Evolutionary conservation across 2,888 invertebrate species (phyloP).

Genomic region (Phyllotreta cruciferae): DNA sequence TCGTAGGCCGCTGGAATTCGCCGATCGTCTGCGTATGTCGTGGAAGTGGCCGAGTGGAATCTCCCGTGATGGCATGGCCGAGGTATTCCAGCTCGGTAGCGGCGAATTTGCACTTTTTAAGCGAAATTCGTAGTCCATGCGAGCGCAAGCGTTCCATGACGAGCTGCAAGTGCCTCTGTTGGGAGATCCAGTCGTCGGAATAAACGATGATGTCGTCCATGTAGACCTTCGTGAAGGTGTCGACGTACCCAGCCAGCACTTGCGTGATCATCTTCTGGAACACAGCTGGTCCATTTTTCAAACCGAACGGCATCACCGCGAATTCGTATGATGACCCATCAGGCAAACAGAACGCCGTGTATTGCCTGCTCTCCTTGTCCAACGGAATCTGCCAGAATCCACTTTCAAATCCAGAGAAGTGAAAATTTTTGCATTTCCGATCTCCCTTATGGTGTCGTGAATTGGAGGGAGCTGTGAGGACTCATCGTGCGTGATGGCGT

Average conservation of each 20-base stretch:
- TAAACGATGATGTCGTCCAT: slow-evolving; percentile 48
- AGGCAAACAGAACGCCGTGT: neutral
- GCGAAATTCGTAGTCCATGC: slow-evolving; percentile 30
- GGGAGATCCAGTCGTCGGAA: slow-evolving; percentile 31
- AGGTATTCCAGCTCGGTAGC: slow-evolving; percentile 28
- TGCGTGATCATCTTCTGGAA: neutral
- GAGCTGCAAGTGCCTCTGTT: slow-evolving; percentile 33
- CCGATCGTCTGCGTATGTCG: slow-evolving; percentile 28
- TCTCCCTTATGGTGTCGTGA: slow-evolving; percentile 18
- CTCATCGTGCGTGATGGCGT: slow-evolving; percentile 12
- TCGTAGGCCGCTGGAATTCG: slow-evolving; percentile 19
- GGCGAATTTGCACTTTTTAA: slow-evolving; percentile 37
- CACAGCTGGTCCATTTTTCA: neutral
- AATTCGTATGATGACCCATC: neutral
- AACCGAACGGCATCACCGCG: no score
- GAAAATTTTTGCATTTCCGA: slow-evolving; percentile 19
- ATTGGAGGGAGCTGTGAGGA: slow-evolving; percentile 13
- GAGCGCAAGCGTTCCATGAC: slow-evolving; percentile 37
- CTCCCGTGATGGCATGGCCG: slow-evolving; percentile 31
- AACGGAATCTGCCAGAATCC: slow-evolving; percentile 24
- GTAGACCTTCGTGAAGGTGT: slow-evolving; percentile 40
- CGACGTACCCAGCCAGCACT: slow-evolving; percentile 10
- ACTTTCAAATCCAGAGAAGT: slow-evolving; percentile 10
- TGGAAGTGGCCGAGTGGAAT: slow-evolving; percentile 30
- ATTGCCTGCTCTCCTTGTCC: neutral